These are phyloP conservation scores for Gavialis gangeticus DNA, from an alignment of 2,113 vertebrate species.

Conservation along the genomic window DNA sequence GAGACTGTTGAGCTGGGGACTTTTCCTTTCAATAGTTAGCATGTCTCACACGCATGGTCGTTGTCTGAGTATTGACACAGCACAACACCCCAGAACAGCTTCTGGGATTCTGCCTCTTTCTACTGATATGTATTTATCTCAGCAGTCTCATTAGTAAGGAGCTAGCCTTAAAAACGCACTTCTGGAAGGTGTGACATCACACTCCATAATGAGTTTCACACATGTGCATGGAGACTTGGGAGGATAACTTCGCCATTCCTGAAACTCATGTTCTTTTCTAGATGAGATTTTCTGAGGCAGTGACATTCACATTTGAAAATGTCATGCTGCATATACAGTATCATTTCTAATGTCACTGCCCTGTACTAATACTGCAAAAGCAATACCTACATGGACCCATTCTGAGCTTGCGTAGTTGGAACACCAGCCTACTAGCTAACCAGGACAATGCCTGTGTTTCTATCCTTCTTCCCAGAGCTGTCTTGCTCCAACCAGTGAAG, in stretches of 20 bases:
- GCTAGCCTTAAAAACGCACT: neutral
- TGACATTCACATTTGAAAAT: neutral
- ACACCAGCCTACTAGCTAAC: neutral
- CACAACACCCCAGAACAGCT: fast-evolving
- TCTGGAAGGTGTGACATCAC: neutral
- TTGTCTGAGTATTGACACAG: fast-evolving
- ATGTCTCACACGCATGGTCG: fast-evolving
- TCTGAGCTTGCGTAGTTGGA: neutral
- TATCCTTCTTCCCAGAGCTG: neutral
- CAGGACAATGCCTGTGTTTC: neutral
- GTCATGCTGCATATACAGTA: too few relatives aligned
- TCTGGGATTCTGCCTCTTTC: neutral
- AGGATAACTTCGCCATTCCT: neutral
- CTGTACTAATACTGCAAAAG: neutral
- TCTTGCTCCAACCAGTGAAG: neutral
- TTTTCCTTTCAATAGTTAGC: neutral
- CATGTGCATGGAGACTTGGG: neutral
- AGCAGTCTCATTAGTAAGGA: neutral
- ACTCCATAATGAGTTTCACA: neutral
- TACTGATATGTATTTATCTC: neutral
- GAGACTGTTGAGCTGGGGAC: neutral
- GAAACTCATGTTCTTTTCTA: neutral
- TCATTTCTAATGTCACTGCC: neutral
- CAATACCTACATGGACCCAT: neutral
- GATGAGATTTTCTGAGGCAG: neutral